Base-by-base conservation (phyloP, 2,888 invertebrate species). In the Lepetodrilus schrolli region DNA sequence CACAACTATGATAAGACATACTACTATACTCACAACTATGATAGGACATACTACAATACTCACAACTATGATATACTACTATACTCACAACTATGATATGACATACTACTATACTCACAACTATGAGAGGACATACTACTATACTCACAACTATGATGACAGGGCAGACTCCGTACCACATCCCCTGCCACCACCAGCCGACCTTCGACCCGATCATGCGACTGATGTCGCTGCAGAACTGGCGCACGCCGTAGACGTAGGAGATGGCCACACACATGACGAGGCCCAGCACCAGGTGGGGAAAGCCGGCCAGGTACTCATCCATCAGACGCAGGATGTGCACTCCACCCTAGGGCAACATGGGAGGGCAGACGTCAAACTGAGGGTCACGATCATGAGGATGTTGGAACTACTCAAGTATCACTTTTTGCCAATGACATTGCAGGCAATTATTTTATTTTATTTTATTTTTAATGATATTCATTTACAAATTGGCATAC, bases 271-370 rank as follows among this genome's bases (percentile, higher is more conserved):
- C 65, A 77, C 87, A 84, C 80, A 83, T 83, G 48, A 82, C 79
- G 21, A 88, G 74, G 10, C 87, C 88, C 48, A 86, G 82, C 8
- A 87, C 76, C 72, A 88, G 76, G 34, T 83, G 82, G 0, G 87
- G 84, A 51, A 86, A 82, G n/a, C 86, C 84, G 10, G 84, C 85
- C 48, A 72, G 80, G 80, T 86, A 88, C 49, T 85, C 82, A 78
- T 89, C 89, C 76, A 89, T 82, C 38, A 88, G 77, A 66, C 84
- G 81, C 26, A 89, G 73, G 30, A 87, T 70, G 81, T 86, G 86
- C n/a, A 82, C 68, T 2, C 89, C 89, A 48, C 87, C 87, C 88
- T 89, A n/a, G n/a, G n/a, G n/a, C n/a, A n/a, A n/a, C n/a, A n/a
- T n/a, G n/a, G n/a, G n/a, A n/a, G n/a, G n/a, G n/a, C n/a, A n/a